phyloP scores from a whole-genome alignment of 2,888 invertebrate genomes.

The Dasysyrphus tricinctus region DNA sequence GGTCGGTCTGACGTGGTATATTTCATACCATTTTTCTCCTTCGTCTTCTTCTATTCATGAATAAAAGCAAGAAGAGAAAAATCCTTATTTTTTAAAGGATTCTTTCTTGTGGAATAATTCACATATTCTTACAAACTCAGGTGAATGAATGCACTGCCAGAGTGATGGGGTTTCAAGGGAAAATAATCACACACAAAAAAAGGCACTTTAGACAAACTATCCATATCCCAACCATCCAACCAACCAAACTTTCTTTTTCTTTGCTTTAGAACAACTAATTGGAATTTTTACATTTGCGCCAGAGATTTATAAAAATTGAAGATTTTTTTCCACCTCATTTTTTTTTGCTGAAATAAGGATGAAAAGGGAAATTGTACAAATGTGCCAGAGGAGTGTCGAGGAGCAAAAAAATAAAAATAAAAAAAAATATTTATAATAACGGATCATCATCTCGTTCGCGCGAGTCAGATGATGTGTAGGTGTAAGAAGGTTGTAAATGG shows the following conservation, averaged over 20 bases:
- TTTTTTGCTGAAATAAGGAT: slow-evolving; percentile 27
- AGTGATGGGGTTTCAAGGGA: slow-evolving; percentile 22
- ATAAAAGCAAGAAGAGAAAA: background rate
- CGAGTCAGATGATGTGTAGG: slow-evolving; percentile 39
- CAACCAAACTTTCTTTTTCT: slow-evolving; percentile 15
- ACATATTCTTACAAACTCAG: slow-evolving; percentile 27
- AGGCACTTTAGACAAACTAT: slow-evolving; percentile 64
- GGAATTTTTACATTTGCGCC: slow-evolving; percentile 63
- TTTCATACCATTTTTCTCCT: slow-evolving; percentile 20
- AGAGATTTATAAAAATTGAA: slow-evolving; percentile 33
- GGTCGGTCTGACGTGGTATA: slow-evolving; percentile 1
- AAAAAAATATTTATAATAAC: slow-evolving; percentile 11
- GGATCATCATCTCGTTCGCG: slow-evolving; percentile 31
- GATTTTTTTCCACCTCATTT: background rate
- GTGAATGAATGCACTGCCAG: background rate
- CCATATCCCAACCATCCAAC: slow-evolving; percentile 14
- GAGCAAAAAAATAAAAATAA: slow-evolving; percentile 9
- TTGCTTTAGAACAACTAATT: slow-evolving; percentile 60
- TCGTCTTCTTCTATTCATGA: slow-evolving; percentile 8
- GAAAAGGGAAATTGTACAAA: slow-evolving; percentile 27
- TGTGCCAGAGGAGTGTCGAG: slow-evolving; percentile 35
- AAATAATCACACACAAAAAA: slow-evolving; percentile 53
- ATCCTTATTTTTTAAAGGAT: slow-evolving; percentile 25
- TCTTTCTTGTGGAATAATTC: slow-evolving; percentile 12
- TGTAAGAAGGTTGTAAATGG: slow-evolving; percentile 31